phyloP scores from a whole-genome alignment of 2,888 invertebrate genomes.

The Tetragonisca angustula region DNA sequence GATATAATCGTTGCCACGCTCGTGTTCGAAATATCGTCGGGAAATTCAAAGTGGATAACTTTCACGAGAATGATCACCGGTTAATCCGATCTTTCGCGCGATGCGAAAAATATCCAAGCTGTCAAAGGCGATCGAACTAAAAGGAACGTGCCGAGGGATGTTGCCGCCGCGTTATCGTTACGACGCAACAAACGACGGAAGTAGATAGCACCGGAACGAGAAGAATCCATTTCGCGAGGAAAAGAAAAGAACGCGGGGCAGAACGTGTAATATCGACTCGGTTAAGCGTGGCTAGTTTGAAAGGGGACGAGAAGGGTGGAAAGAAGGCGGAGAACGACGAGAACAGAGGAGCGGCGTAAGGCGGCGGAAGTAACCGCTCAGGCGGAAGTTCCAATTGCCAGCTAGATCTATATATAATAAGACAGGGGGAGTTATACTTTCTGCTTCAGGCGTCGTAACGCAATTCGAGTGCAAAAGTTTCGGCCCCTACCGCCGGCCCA shows the following conservation, averaged over 20 bases:
- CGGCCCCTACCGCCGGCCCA: constrained; percentile 33
- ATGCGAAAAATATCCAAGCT: not conserved
- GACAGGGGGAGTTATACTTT: constrained; percentile 77
- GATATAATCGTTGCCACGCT: not conserved
- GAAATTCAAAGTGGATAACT: not conserved
- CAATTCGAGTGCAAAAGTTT: constrained; percentile 75
- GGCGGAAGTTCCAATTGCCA: constrained; percentile 77
- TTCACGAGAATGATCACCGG: not conserved
- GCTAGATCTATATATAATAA: constrained; percentile 80
- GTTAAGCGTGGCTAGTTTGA: constrained; percentile 30
- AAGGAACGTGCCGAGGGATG: not conserved
- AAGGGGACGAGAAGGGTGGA: constrained; percentile 12
- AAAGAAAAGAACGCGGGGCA: constrained; percentile 7
- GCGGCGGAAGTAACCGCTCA: constrained; percentile 71
- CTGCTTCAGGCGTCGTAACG: constrained; percentile 64
- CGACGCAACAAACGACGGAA: not conserved
- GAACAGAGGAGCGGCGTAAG: constrained; percentile 25
- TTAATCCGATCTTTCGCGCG: not conserved
- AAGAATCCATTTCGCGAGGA: constrained; percentile 7
- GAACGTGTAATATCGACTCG: constrained; percentile 58
- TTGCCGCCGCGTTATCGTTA: not conserved
- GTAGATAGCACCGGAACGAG: not conserved
- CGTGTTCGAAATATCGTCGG: not conserved
- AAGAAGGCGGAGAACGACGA: constrained; percentile 1
- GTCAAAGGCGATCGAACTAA: not conserved